Base-by-base conservation (phyloP, 2,797 vertebrate genomes). In the Cryptoprocta ferox region DNA sequence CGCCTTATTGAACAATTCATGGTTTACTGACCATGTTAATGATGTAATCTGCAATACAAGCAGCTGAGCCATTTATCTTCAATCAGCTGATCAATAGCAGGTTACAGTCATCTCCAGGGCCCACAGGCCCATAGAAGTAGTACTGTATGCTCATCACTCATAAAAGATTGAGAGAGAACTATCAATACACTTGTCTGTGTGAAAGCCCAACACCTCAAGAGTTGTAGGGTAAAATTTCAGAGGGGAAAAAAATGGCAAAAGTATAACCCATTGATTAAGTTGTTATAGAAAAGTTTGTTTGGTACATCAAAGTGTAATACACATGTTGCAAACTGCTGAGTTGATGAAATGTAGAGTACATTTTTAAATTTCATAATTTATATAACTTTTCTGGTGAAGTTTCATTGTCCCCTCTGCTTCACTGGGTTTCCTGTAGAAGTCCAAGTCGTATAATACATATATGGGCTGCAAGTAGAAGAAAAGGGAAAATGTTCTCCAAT, bases 1-100 rank as follows among this genome's bases (percentile, higher is more conserved):
- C 85, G 96, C 97, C 98, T 98, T 99, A 99, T 98, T 98, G 98
- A 99, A 98, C 98, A 98, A 98, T 99, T 98, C 98, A 99, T 99
- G 98, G 98, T 98, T 99, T 99, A 98, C 98, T 98, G 98, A 98
- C 98, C 98, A 98, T 98, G 98, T 99, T 99, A 99, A 99, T 99
- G 98, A 99, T 99, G 98, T 98, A 98, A 99, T 99, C 98, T 99
- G 98, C 98, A 99, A 98, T 98, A 98, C 98, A 98, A 99, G 98
- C 98, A 98, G 97, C 98, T 98, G 95, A 98, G 99, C 98, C 98
- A 98, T 99, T 99, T 98, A 98, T 99, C 98, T 99, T 98, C 98
- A 98, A 98, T 98, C 98, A 98, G 98, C 96, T 98, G 98, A 98
- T 99, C 99, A 98, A 99, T 99, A 99, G 97, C 98, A 98, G 98